Evolutionary conservation across 2,113 vertebrate species (phyloP).

Genomic region (Ivindomyrus marchei): DNA sequence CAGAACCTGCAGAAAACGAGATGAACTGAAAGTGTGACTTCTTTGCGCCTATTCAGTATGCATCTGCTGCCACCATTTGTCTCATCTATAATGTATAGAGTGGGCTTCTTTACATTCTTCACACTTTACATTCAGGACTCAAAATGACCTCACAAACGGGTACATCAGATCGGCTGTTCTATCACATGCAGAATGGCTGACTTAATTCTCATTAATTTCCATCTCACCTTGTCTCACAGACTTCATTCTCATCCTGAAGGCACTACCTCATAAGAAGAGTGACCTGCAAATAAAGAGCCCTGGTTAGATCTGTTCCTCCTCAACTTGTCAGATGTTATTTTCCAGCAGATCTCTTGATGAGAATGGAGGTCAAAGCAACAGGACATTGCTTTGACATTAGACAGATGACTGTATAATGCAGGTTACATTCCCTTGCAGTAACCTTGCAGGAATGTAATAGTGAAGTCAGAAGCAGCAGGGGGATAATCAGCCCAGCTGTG

Average conservation of each 20-base stretch:
- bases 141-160: constrained; percentile 10
- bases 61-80: not conserved
- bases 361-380: constrained; percentile 8
- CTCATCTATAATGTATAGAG: constrained; percentile 12
- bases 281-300: constrained; percentile 14
- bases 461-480: not conserved
- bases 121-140: not conserved
- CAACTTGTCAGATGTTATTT: constrained; percentile 13
- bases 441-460: constrained; percentile 13
- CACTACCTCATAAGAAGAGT: not conserved
- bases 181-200: not conserved
- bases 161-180: not conserved
- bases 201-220: constrained; percentile 13
- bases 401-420: constrained; percentile 14
- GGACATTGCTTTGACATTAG: constrained; percentile 6
- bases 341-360: not conserved
- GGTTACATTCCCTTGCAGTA: not conserved
- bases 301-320: not conserved
- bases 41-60: not conserved
- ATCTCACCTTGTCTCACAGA: not conserved
- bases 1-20: not conserved
- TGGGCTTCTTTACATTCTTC: not conserved
- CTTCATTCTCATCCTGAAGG: not conserved
- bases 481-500: not conserved
- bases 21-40: not conserved